Base-by-base conservation (phyloP, 1,140 invertebrate species). In the Steinernema feltiae region DNA sequence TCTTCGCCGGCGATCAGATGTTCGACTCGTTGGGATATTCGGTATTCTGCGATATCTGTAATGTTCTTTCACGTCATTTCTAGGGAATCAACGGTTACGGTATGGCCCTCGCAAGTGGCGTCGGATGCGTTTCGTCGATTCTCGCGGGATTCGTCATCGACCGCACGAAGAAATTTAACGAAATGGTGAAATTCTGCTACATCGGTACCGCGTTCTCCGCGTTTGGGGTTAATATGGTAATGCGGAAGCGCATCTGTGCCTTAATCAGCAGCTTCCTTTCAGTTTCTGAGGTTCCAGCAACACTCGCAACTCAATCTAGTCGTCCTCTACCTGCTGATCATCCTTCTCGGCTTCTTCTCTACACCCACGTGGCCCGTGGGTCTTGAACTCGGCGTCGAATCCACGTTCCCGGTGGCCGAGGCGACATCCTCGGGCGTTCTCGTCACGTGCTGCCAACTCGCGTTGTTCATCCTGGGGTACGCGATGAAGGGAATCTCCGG, bases 381-480 rank as follows among this genome's bases (percentile, higher is more conserved):
- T 2, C 48, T 84, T 1, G 83, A 83, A 78, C 41, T 84, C 12
- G 83, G 78, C 15, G 82, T 84, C 21, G 83, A 84, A 69, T 78
- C 77, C 7, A 85, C 82, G 41, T 84, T 75, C 53, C 82, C 82
- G 3, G 84, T 85, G 15, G 73, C 80, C 27, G 84, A 85, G 72
- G 83, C 83, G 1, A 83, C 83, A 0, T 84, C 84, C 7, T 77
- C 84, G 15, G 82, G 82, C 12, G 53, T 63, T 3, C 53, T 63
- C 53, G 24, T n/a, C n/a, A n/a, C n/a, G n/a, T n/a, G n/a, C n/a
- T n/a, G n/a, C n/a, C n/a, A n/a, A n/a, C n/a, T n/a, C n/a, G n/a
- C n/a, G n/a, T n/a, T n/a, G n/a, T n/a, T n/a, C n/a, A n/a, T n/a
- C n/a, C n/a, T n/a, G n/a, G n/a, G n/a, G n/a, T n/a, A n/a, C n/a